These are phyloP conservation scores for Polymixis lichenea DNA, from an alignment of 2,888 invertebrate genomes.

Conservation along the genomic window DNA sequence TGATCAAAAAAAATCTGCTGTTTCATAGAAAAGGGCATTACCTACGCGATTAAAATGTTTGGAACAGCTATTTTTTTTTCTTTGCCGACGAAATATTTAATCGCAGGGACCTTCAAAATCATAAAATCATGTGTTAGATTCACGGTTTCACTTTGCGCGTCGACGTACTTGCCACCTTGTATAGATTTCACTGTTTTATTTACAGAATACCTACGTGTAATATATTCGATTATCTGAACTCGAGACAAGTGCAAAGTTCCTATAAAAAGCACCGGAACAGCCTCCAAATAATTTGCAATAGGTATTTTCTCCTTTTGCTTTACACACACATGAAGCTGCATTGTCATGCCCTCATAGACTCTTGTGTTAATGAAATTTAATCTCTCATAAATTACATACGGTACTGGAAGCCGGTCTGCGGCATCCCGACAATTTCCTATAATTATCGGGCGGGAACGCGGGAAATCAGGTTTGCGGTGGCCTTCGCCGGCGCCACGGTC, in stretches of 20 bases:
- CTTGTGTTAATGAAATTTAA: conserved; percentile 55
- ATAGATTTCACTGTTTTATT: background rate
- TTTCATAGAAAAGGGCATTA: no score
- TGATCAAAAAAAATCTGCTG: no score
- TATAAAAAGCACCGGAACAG: background rate
- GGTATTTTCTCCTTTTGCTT: background rate
- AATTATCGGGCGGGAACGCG: conserved; percentile 63
- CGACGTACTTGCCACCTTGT: no score
- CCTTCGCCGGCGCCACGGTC: conserved; percentile 61
- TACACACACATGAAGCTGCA: background rate
- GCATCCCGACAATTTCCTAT: conserved; percentile 62
- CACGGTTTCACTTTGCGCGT: no score
- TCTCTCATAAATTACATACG: conserved; percentile 58
- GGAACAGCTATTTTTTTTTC: no score
- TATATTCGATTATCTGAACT: background rate
- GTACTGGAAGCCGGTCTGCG: conserved; percentile 39
- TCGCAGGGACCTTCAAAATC: no score
- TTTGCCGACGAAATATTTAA: no score
- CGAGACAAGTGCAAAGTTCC: background rate
- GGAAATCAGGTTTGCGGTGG: conserved; percentile 67
- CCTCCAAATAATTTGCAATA: background rate
- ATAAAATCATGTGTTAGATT: no score
- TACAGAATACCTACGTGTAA: background rate
- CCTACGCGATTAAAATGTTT: no score
- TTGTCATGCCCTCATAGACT: conserved; percentile 30